Percentiles rank a stretch among this genome's conserved stretches.
These are phyloP conservation scores for Sphaerodactylus townsendi DNA, from an alignment of 2,113 vertebrate genomes.

Conservation along the genomic window DNA sequence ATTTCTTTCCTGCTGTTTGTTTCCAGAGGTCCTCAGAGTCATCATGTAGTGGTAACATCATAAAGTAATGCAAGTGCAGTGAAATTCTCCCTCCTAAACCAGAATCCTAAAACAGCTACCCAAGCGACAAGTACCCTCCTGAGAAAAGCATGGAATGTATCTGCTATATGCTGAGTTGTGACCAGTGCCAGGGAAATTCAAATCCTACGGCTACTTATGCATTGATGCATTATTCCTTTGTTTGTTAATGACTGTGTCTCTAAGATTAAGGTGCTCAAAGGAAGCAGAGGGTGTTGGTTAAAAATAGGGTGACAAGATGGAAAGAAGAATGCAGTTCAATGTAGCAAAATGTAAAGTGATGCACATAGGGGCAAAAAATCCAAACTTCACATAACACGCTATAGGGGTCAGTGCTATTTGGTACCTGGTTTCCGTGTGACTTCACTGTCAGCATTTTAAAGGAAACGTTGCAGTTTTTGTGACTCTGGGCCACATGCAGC, in stretches of 20 bases:
- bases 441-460: no score
- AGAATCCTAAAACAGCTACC: background rate
- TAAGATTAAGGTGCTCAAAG: background rate
- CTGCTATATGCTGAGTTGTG: background rate
- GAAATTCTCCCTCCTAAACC: background rate
- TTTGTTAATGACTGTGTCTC: background rate
- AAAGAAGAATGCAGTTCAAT: no score
- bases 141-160: background rate
- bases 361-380: no score
- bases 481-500: no score
- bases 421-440: no score
- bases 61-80: background rate
- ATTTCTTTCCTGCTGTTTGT: background rate
- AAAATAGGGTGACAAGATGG: background rate
- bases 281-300: background rate
- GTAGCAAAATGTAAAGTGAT: no score
- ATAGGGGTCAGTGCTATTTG: no score
- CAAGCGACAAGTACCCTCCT: background rate
- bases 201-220: background rate
- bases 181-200: background rate
- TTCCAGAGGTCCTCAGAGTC: background rate
- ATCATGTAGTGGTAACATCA: background rate
- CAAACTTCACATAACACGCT: no score
- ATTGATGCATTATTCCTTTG: background rate
- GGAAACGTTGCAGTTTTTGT: no score